A percentile compares a stretch with the other conserved stretches of the same genome.
phyloP scores from a whole-genome alignment of 2,113 vertebrate species.

The Tamias sibiricus region DNA sequence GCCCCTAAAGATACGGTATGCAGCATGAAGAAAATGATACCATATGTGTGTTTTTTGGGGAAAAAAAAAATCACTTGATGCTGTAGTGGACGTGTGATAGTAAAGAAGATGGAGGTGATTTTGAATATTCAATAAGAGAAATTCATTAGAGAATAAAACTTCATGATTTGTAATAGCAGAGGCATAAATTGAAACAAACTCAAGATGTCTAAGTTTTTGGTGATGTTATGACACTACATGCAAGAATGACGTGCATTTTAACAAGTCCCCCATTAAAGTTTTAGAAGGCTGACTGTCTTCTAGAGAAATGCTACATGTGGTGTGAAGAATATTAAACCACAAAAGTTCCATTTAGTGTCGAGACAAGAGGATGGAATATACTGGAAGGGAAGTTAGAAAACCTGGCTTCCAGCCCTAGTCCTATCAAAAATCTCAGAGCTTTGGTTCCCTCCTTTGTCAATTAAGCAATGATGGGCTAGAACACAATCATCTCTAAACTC shows the following conservation, averaged over 20 bases:
- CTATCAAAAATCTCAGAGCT: neutral
- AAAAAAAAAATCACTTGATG: neutral
- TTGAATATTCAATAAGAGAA: neutral
- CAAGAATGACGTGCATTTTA: neutral
- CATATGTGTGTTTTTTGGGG: neutral
- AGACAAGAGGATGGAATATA: neutral
- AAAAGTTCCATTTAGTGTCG: neutral
- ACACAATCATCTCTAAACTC: neutral
- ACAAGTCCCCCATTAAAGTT: neutral
- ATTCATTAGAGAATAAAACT: slow-evolving; percentile 28
- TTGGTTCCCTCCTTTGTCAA: neutral
- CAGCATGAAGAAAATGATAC: neutral
- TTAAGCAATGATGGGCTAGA: neutral
- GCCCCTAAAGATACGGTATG: neutral
- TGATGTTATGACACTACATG: neutral
- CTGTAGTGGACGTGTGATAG: neutral
- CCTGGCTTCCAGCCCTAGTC: neutral
- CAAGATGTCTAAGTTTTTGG: neutral
- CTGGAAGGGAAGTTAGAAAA: neutral
- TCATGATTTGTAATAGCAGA: neutral
- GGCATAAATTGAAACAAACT: neutral
- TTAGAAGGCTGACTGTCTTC: neutral
- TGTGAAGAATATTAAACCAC: neutral
- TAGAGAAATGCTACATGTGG: neutral
- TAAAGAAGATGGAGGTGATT: neutral